phyloP scores from a whole-genome alignment of 2,888 invertebrate species.

The Bembecia ichneumoniformis region DNA sequence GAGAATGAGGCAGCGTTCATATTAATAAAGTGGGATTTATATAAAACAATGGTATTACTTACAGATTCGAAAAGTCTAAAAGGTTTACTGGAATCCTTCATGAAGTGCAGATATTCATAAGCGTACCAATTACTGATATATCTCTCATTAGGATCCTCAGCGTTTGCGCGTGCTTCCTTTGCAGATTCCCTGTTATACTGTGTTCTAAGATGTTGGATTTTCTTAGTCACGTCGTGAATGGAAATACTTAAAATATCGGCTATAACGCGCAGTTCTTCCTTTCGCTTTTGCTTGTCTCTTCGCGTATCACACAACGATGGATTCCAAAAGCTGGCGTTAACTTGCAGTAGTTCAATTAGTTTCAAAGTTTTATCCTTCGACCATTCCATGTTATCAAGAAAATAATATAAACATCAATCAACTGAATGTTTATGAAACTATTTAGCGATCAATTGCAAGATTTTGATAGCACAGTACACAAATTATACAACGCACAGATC shows the following conservation, averaged over 20 bases:
- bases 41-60: constrained; percentile 17
- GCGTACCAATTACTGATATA: constrained; percentile 70
- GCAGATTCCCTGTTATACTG: constrained; percentile 74
- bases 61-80: constrained; percentile 50
- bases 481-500: constrained; percentile 9
- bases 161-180: constrained; percentile 61
- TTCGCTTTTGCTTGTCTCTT: constrained; percentile 58
- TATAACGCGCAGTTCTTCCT: constrained; percentile 52
- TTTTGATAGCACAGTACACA: constrained; percentile 10
- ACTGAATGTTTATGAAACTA: constrained; percentile 11
- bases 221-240: constrained; percentile 68
- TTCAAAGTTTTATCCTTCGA: constrained; percentile 62
- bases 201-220: constrained; percentile 74
- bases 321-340: constrained; percentile 56
- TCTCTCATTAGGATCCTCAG: constrained; percentile 66
- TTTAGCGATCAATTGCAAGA: constrained; percentile 39
- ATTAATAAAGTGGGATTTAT: no score
- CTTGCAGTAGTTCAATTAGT: constrained; percentile 57
- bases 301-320: constrained; percentile 54
- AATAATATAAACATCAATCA: constrained; percentile 28
- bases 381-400: constrained; percentile 48
- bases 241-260: constrained; percentile 45
- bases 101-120: constrained; percentile 71
- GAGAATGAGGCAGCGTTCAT: no score
- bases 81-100: constrained; percentile 70